Conservation (phyloP, 2,797 vertebrate genomes). For the Sternotherus odoratus region DNA sequence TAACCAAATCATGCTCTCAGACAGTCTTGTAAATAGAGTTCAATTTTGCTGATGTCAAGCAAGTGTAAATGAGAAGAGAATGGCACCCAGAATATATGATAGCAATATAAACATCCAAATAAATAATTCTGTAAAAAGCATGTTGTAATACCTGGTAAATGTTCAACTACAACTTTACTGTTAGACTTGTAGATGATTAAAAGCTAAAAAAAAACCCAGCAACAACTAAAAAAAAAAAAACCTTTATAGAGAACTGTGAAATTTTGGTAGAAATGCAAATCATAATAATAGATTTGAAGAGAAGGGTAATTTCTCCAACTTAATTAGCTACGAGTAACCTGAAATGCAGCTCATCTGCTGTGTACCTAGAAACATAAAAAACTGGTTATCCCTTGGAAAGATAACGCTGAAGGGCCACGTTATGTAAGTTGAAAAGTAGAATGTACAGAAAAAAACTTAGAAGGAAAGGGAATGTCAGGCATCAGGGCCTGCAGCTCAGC, state of each 20-base stretch:
- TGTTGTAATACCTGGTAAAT: not conserved
- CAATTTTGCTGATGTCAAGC: not conserved
- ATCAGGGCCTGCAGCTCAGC: not conserved
- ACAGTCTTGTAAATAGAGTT: not conserved
- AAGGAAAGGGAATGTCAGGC: not conserved
- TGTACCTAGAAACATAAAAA: not conserved
- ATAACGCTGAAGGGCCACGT: constrained; percentile 21
- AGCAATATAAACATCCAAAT: not conserved
- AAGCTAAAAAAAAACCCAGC: not conserved
- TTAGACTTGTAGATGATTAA: not conserved
- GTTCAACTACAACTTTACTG: not conserved
- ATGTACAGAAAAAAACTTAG: not conserved
- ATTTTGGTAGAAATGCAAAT: not conserved
- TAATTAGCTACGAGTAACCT: not conserved
- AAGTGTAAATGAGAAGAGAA: not conserved
- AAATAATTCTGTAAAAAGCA: not conserved
- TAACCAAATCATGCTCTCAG: not conserved
- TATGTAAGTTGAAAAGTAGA: not conserved
- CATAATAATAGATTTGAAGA: constrained; percentile 1
- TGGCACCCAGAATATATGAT: not conserved
- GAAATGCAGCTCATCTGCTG: not conserved
- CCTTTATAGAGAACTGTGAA: not conserved
- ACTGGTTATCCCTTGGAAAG: not conserved
- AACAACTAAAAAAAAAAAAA: too few relatives aligned
- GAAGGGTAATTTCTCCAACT: not conserved